Evolutionary conservation across 2,888 invertebrate species (phyloP).

Genomic region (Axea sp.): DNA sequence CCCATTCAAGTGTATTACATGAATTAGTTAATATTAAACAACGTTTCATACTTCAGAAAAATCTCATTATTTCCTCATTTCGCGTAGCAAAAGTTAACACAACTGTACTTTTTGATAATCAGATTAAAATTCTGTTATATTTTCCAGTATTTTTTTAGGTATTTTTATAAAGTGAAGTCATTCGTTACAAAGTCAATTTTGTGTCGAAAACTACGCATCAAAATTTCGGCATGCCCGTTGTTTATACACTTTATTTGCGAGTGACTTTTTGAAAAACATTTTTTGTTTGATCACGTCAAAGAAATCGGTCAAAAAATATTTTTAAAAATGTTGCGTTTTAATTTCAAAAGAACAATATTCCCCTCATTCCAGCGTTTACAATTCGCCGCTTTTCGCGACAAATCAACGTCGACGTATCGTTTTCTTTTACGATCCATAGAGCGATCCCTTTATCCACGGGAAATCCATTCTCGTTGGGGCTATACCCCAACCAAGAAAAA

Average conservation of each 20-base stretch:
- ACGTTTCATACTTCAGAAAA: too few species aligned
- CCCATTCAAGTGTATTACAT: too few species aligned
- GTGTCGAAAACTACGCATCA: neutral
- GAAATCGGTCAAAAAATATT: constrained; percentile 1
- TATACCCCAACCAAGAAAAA: constrained; percentile 15
- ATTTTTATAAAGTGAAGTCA: too few species aligned
- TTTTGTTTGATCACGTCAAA: neutral
- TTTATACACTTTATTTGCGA: too few species aligned
- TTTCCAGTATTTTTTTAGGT: neutral
- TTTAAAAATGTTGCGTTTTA: too few species aligned
- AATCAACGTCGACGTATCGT: constrained; percentile 65
- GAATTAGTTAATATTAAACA: too few species aligned
- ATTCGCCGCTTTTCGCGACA: constrained; percentile 64
- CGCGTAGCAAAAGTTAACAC: too few species aligned
- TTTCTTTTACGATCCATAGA: constrained; percentile 68
- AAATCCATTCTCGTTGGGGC: constrained; percentile 38
- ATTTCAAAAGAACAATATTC: constrained; percentile 30
- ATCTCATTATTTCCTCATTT: too few species aligned
- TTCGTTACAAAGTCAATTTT: constrained; percentile 8
- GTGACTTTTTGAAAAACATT: neutral
- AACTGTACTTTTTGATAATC: neutral
- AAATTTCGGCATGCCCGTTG: too few species aligned
- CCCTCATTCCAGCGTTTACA: constrained; percentile 63
- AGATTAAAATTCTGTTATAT: neutral
- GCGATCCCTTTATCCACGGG: constrained; percentile 54